Percentiles rank a stretch among this genome's conserved stretches.
These are phyloP conservation scores for Salmo trutta DNA, from an alignment of 2,797 vertebrate species.

Conservation along the genomic window DNA sequence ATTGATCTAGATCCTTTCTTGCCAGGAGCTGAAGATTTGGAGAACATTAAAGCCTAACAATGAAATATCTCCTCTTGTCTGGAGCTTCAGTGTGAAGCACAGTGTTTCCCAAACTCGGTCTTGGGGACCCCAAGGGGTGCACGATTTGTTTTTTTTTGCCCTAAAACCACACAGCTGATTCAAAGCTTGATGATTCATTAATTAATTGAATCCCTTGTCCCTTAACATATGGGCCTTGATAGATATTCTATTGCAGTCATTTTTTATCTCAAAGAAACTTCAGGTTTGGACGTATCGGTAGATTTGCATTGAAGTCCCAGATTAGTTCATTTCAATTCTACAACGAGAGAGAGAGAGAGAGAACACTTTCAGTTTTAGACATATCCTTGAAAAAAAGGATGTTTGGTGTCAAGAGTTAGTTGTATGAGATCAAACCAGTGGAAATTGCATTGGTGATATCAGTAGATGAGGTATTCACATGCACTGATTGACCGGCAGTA, in stretches of 20 bases:
- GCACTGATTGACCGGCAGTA: neutral
- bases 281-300: neutral
- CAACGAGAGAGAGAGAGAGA: neutral
- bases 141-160: too few species aligned
- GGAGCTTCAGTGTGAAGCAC: neutral
- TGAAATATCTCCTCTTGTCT: neutral
- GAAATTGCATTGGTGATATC: too few species aligned
- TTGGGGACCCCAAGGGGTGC: too few species aligned
- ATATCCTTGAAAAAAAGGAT: too few species aligned
- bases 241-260: neutral
- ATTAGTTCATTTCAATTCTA: neutral
- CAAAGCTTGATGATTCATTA: neutral
- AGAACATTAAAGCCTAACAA: neutral
- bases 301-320: neutral
- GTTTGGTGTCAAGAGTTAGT: too few species aligned
- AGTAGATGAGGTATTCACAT: neutral
- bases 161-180: neutral
- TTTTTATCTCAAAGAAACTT: neutral
- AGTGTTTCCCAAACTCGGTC: too few species aligned
- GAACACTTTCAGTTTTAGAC: too few species aligned
- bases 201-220: too few species aligned
- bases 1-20: neutral
- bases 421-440: too few species aligned
- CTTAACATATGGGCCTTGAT: neutral
- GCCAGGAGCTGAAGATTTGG: constrained; percentile 12